Evolutionary conservation across 2,113 vertebrate species (phyloP), one percentile per base, ranked within the genome.

Genomic region (Electrona antarctica): DNA sequence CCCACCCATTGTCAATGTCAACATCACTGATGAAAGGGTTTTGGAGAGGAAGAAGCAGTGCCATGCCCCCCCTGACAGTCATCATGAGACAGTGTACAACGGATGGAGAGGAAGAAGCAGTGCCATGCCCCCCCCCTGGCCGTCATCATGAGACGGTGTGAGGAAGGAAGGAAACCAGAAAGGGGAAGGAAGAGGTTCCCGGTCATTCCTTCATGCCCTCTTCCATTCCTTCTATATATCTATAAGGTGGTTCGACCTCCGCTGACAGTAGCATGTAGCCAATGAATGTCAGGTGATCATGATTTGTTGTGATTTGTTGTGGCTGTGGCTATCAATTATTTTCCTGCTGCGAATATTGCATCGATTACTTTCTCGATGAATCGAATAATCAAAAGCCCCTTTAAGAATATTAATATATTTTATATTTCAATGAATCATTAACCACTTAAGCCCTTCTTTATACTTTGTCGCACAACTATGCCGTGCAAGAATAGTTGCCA

Each of bases 121-220:
- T 29, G 51, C 41, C 41, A 21, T 4, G n/a, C 4, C n/a, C 7
- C 7, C 47, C 70, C 2, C 21, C 21, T 21, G 21, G 2, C 61
- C 66, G 21, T 80, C 63, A 74, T 59, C 63, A 74, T 59, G 51
- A 66, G 59, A 60, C 51, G 47, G 14, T 45, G 46, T 54, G 50
- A 71, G 48, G 45, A 61, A 71, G 74, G 74, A 79, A 83, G 77
- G 77, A 67, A 64, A 29, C 8, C 15, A 73, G 60, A 54, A 48
- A 41, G 28, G 67, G 76, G 73, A 85, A 82, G 77, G 74, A 82
- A 82, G 69, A 73, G 75, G 68, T 61, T 52, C 10, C 76, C 21
- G 56, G 57, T 59, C 29, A 13, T 9, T n/a, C 2, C 29, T 45
- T 5, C 33, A 13, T 12, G 9, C 65, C 11, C 4, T 56, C 33